Evolutionary conservation across 2,113 vertebrate species (phyloP).

Genomic region (Forbesichthys papilliferus): DNA sequence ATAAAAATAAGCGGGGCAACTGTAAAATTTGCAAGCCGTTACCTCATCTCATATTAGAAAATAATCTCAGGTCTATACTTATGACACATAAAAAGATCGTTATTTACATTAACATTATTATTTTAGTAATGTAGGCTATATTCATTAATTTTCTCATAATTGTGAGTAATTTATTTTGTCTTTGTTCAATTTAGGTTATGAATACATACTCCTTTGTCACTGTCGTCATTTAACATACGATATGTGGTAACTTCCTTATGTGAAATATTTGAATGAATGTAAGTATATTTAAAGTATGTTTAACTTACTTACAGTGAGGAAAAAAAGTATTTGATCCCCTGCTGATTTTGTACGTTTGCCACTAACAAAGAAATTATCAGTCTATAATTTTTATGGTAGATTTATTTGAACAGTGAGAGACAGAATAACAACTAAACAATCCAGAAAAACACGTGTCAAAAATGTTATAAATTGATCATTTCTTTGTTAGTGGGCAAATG

Average conservation of each 20-base stretch:
- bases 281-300: conserved; percentile 50
- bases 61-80: conserved; percentile 70
- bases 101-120: conserved; percentile 39
- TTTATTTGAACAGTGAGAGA: background rate
- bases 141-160: conserved; percentile 2
- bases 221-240: conserved; percentile 35
- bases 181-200: conserved; percentile 36
- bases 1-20: background rate
- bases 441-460: too few species aligned
- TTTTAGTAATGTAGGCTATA: background rate
- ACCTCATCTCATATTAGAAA: conserved; percentile 57
- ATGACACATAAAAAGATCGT: conserved; percentile 36
- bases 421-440: background rate
- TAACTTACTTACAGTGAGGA: conserved; percentile 25
- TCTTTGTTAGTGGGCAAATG: too few species aligned
- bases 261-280: conserved; percentile 42
- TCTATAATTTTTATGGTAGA: too few species aligned
- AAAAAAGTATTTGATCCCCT: conserved; percentile 21
- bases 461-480: too few species aligned
- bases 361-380: too few species aligned
- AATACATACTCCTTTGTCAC: conserved; percentile 13
- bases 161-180: conserved; percentile 9
- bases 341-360: too few species aligned
- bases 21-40: conserved; percentile 25
- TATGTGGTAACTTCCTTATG: conserved; percentile 29